Evolutionary conservation across 1,140 invertebrate genomes (phyloP), one percentile per base, ranked within the genome.

Genomic region (Drosophila hydei): DNA sequence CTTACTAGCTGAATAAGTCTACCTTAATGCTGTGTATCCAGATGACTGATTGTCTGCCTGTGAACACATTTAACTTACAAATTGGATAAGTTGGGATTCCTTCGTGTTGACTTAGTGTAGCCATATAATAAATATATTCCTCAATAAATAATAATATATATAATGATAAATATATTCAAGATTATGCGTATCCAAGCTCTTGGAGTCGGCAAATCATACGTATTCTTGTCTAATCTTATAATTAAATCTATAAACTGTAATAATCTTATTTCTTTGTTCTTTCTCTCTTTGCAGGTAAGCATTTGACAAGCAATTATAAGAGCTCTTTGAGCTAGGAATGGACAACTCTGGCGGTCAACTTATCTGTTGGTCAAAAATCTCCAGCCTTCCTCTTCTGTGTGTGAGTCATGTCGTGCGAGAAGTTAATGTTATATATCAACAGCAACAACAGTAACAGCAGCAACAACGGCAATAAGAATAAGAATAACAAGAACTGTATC

Each of bases 201-300:
- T 33, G 30, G 9, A 33, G 30, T 33, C 30, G 30, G 30, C 30
- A 11, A 11, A 0, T 33, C 30, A 33, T 33, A 12, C 11, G 1
- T 42, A 42, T 8, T 16, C 38, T 40, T 14, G 16, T 40, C 42
- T 43, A 43, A 43, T 43, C 18, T 45, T 4, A 2, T 40, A 16
- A 25, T 16, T 16, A 7, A 9, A 43, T 27, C 25, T n/a, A 43
- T 63, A 40, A 43, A 6, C 21, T 42, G 38, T 21, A 1, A 52
- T 52, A 30, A 51, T 38, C 18, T 51, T 68, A 42, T 54, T 7
- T 14, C 19, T 27, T 18, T 43, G 7, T 11, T 43, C 36, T 33
- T 25, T 19, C 51, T 61, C 11, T 61, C 36, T 16, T 69, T 69
- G 58, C 58, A 69, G 58, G 65, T 69, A 50, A 61, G 58, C 23